Conservation (phyloP, 2,888 invertebrate genomes). For the Pherbina coryleti region DNA sequence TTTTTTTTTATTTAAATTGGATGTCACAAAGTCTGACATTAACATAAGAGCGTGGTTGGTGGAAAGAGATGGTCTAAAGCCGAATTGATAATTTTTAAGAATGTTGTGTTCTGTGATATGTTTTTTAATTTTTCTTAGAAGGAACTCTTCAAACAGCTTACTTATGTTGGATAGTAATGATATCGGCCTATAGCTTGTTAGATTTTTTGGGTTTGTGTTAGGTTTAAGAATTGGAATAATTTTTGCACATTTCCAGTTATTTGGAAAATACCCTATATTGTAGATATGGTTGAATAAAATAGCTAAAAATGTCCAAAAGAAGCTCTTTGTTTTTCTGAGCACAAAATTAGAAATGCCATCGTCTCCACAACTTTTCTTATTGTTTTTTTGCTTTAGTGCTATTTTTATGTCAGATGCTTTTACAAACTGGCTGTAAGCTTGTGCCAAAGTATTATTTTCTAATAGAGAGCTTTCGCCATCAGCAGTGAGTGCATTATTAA, state of each 20-base stretch:
- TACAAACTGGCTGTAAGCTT: background rate
- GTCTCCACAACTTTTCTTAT: background rate
- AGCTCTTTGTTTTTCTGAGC: background rate
- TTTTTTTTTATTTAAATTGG: background rate
- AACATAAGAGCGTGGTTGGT: background rate
- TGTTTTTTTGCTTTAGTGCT: background rate
- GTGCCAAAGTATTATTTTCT: background rate
- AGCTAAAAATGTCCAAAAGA: constrained; percentile 8
- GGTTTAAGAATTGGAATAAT: background rate
- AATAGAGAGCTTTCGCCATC: too few relatives aligned
- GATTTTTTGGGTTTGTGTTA: background rate
- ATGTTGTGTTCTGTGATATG: background rate
- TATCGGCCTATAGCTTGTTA: background rate
- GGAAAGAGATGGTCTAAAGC: background rate
- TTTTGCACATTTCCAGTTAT: background rate
- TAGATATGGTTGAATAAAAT: background rate
- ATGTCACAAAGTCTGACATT: background rate
- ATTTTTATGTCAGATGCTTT: background rate
- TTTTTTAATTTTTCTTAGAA: background rate
- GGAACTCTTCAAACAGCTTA: background rate
- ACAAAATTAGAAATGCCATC: constrained; percentile 27
- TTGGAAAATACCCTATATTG: background rate
- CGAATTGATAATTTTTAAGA: background rate
- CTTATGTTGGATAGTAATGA: too few relatives aligned
- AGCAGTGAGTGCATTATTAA: too few relatives aligned